Conservation (phyloP, 2,888 invertebrate genomes). For the Dione vanillae region DNA sequence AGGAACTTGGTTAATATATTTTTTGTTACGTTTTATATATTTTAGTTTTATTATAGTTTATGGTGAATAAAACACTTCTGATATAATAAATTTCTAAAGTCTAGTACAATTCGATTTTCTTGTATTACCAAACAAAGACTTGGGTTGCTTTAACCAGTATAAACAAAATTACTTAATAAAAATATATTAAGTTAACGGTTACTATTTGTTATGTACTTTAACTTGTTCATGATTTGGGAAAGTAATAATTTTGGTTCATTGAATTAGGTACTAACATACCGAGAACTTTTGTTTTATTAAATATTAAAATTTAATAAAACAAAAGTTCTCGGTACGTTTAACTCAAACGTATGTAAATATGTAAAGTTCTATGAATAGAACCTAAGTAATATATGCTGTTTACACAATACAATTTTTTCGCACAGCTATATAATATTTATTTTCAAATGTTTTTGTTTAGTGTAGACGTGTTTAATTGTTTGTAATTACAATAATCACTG, state of each 20-base stretch:
- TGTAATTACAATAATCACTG: conserved; percentile 12
- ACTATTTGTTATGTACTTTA: too few relatives aligned
- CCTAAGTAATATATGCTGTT: too few relatives aligned
- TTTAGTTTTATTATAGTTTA: neutral
- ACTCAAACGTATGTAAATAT: too few relatives aligned
- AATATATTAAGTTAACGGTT: too few relatives aligned
- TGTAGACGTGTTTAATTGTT: neutral
- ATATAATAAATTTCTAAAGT: neutral
- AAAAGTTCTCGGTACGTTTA: too few relatives aligned
- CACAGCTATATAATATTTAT: too few relatives aligned
- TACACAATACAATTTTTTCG: too few relatives aligned
- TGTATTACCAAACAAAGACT: neutral
- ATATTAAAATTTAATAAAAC: too few relatives aligned
- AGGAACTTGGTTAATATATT: neutral
- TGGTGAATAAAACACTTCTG: neutral
- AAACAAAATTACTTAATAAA: too few relatives aligned
- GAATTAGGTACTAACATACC: too few relatives aligned
- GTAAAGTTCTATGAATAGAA: too few relatives aligned
- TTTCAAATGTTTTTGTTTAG: neutral
- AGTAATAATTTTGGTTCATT: neutral
- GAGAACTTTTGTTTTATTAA: too few relatives aligned
- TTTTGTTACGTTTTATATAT: neutral
- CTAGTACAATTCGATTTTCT: neutral
- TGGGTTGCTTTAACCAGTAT: neutral
- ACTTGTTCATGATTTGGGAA: neutral